Conservation (phyloP, 2,113 vertebrate species). For the Origma solitaria region DNA sequence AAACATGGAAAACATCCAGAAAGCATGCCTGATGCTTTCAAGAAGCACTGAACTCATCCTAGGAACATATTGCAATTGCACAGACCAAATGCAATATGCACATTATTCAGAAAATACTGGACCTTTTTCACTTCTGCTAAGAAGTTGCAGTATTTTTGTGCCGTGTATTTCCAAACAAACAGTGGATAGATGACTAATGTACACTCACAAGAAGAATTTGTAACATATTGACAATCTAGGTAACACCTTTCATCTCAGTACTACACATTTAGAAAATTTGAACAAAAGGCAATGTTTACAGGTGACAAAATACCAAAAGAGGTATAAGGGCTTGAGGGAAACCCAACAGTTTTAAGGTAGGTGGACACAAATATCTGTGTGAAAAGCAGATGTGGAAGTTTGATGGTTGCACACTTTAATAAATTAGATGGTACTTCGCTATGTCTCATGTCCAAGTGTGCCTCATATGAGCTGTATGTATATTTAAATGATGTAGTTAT, state of each 20-base stretch:
- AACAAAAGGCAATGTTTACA: background rate
- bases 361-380: background rate
- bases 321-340: rapidly evolving
- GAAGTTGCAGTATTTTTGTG: background rate
- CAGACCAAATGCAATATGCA: background rate
- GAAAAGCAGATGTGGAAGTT: background rate
- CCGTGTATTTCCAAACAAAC: background rate
- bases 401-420: background rate
- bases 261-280: background rate
- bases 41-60: background rate
- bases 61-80: background rate
- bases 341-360: background rate
- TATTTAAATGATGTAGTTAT: background rate
- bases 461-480: background rate
- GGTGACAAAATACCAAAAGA: background rate
- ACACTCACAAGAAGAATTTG: background rate
- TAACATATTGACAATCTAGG: background rate
- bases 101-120: background rate
- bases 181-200: background rate
- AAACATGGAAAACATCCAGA: background rate
- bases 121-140: background rate
- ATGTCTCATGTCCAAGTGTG: background rate
- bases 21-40: background rate
- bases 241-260: background rate
- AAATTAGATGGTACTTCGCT: background rate